Base-by-base conservation (phyloP, 2,797 vertebrate species). In the Pseudochirops cupreus region DNA sequence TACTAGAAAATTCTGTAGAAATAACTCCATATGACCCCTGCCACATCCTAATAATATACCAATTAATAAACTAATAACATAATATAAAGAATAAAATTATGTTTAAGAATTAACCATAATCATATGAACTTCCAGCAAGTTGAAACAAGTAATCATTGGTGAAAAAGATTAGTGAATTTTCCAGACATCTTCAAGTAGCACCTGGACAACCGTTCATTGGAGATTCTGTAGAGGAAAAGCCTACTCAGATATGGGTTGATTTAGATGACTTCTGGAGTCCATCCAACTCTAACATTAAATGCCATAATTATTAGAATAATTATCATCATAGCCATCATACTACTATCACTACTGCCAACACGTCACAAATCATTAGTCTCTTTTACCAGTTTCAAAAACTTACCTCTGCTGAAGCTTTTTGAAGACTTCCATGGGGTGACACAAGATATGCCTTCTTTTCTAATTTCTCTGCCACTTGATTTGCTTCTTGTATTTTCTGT, bases 401-500 rank as follows among this genome's bases (percentile, higher is more conserved):
- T 99, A 99, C 99, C 99, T 99, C 98, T 95, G 98, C 91, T 87
- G 74, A 50, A 2, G 98, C 96, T 97, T 97, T 97, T 98, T 98
- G 98, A 96, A 98, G 97, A 95, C 98, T 98, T 95, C 98, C 99
- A 82, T 96, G 97, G 1, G 97, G 98, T 55, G 98, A 93, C 93
- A 97, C 97, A 96, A 97, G 96, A 92, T 99, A 98, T 3, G 98
- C 97, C 57, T 98, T 99, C 98, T 98, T 99, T 98, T 99, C 99
- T 99, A 99, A 99, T 98, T 99, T 99, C 97, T 99, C 99, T 16
- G 98, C 99, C 98, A 99, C 99, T 98, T 99, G 99, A 98, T 99
- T 99, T 95, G 99, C 98, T 98, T 99, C 99, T 98, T 99, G 99
- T 98, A 99, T 99, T 98, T 99, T 99, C 97, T 99, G 99, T 94